These are phyloP conservation scores for Parnassius apollo DNA, from an alignment of 2,888 invertebrate species.

Conservation along the genomic window DNA sequence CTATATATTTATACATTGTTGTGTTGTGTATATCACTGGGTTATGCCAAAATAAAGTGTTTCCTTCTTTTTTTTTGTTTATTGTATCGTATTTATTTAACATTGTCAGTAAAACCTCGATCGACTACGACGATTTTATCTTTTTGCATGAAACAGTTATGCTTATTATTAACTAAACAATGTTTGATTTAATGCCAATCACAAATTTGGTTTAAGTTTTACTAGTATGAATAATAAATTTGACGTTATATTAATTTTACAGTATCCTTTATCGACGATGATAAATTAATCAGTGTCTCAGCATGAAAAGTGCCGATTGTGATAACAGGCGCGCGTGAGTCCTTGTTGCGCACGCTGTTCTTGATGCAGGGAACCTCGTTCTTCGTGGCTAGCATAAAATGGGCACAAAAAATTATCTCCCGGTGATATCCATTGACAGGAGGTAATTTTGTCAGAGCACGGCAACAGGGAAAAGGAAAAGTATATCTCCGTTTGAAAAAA, in stretches of 20 bases:
- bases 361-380: constrained; percentile 69
- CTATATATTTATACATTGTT: no score
- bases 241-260: constrained; percentile 44
- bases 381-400: no score
- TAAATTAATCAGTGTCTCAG: constrained; percentile 84
- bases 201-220: no score
- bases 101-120: no score
- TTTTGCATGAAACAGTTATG: constrained; percentile 6
- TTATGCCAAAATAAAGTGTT: no score
- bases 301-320: constrained; percentile 86
- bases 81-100: background rate
- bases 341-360: constrained; percentile 64
- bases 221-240: background rate
- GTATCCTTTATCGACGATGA: constrained; percentile 78
- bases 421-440: no score
- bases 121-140: background rate
- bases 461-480: no score
- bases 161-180: background rate
- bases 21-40: no score
- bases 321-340: constrained; percentile 79
- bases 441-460: no score
- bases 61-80: background rate
- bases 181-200: no score
- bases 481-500: no score
- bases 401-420: no score